Conservation (phyloP, 64 coral and sea anemone species). For the Orbicella faveolata region DNA sequence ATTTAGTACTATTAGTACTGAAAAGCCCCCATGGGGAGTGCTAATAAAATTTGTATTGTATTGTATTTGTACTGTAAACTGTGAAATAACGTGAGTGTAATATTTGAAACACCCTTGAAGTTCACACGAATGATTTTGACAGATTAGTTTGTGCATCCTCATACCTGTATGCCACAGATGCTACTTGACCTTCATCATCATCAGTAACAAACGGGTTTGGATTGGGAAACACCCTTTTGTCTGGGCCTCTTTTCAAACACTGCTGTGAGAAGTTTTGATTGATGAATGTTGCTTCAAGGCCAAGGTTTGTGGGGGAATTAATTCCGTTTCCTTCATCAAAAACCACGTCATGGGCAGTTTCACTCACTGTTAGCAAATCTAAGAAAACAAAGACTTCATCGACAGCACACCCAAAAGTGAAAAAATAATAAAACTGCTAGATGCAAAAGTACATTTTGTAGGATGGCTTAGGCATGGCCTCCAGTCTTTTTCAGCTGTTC, state of each 20-base stretch:
- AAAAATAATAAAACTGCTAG: too few relatives aligned
- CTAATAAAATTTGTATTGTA: too few relatives aligned
- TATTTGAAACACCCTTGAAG: background rate
- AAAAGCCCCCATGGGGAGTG: too few relatives aligned
- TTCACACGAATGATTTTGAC: background rate
- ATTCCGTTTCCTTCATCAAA: constrained; percentile 96
- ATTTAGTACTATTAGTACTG: too few relatives aligned
- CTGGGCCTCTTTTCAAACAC: constrained; percentile 78
- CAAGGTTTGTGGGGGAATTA: constrained; percentile 94
- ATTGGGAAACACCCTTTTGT: constrained; percentile 64
- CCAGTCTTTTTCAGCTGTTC: too few relatives aligned
- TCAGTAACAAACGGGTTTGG: constrained; percentile 93
- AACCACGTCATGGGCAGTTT: constrained; percentile 86
- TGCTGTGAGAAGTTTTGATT: constrained; percentile 99
- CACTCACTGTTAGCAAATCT: constrained; percentile 94
- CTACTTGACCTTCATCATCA: constrained; percentile 85
- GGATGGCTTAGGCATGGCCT: too few relatives aligned
- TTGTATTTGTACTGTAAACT: too few relatives aligned
- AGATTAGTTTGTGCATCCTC: background rate
- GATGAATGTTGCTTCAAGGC: constrained; percentile 98
- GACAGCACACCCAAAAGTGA: background rate
- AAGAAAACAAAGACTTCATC: background rate
- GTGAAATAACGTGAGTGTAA: background rate
- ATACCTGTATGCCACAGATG: constrained; percentile 95
- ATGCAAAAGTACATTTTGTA: too few relatives aligned